Evolutionary conservation across 37 sponge, comb jelly and placozoan genomes (phyloP).

Genomic region (Chondrosia reniformis): DNA sequence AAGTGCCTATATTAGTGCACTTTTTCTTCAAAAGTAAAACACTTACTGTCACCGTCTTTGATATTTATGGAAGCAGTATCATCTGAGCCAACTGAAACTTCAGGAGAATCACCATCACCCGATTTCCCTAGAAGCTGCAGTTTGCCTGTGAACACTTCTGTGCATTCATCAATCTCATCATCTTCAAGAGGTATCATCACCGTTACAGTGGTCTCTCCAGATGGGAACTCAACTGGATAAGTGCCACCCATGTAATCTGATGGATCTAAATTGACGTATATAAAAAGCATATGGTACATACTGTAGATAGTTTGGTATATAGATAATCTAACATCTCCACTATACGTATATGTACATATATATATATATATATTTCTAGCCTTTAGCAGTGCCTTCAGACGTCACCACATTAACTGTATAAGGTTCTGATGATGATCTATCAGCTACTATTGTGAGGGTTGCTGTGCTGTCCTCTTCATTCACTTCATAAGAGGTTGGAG

Average conservation of each 20-base stretch:
- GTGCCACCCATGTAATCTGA: conserved; percentile 5
- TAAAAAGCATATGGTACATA: neutral
- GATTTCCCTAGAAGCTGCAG: neutral
- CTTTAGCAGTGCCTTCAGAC: conserved; percentile 5
- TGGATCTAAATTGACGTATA: neutral
- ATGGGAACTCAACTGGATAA: neutral
- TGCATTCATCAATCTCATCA: conserved; percentile 24
- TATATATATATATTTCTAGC: neutral
- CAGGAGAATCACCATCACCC: neutral
- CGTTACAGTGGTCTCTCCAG: neutral
- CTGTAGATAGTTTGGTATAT: neutral
- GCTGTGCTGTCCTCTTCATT: conserved; percentile 14
- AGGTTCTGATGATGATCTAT: neutral
- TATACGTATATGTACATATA: neutral
- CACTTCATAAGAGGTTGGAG: neutral
- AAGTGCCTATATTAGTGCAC: no score
- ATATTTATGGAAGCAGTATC: conserved; percentile 10
- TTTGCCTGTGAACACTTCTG: neutral
- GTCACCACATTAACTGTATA: neutral
- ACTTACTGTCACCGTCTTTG: conserved; percentile 31
- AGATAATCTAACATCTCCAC: neutral
- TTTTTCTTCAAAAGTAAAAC: no score
- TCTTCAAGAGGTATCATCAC: neutral
- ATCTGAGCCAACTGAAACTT: neutral
- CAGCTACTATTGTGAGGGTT: neutral